These are phyloP conservation scores for Diogma glabrata DNA, from an alignment of 2,888 invertebrate genomes.

Conservation along the genomic window DNA sequence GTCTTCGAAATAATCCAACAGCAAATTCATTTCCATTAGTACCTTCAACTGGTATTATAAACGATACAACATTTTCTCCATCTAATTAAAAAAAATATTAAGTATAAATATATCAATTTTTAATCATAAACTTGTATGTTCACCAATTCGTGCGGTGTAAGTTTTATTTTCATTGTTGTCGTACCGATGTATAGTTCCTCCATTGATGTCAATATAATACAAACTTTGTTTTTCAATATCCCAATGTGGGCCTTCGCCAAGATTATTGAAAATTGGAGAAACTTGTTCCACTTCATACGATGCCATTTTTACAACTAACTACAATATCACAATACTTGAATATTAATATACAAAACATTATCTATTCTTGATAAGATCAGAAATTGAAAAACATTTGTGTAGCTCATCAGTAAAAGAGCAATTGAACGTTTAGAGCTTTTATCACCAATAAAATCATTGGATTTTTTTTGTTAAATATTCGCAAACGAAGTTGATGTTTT, in stretches of 20 bases:
- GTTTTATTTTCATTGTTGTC: conserved; percentile 37
- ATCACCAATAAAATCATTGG: no score
- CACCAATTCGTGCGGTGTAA: conserved; percentile 39
- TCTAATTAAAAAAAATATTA: no score
- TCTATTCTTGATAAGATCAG: no score
- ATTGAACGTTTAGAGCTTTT: no score
- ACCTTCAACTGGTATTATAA: conserved; percentile 53
- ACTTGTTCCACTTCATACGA: conserved; percentile 31
- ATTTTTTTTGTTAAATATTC: no score
- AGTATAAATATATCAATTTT: conserved; percentile 29
- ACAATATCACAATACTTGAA: no score
- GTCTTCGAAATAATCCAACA: conserved; percentile 46
- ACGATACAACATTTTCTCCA: conserved; percentile 36
- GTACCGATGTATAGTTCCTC: conserved; percentile 30
- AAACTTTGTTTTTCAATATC: conserved; percentile 45
- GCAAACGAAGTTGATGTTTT: no score
- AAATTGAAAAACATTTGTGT: no score
- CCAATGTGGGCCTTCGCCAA: conserved; percentile 68
- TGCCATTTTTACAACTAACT: conserved; percentile 29
- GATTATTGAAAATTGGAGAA: conserved; percentile 30
- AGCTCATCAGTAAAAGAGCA: no score
- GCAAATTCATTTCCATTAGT: conserved; percentile 47
- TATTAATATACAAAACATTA: no score
- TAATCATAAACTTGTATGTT: no score
- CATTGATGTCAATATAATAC: conserved; percentile 52